Conservation (phyloP, 2,797 vertebrate species). For the Sparidentex hasta region DNA sequence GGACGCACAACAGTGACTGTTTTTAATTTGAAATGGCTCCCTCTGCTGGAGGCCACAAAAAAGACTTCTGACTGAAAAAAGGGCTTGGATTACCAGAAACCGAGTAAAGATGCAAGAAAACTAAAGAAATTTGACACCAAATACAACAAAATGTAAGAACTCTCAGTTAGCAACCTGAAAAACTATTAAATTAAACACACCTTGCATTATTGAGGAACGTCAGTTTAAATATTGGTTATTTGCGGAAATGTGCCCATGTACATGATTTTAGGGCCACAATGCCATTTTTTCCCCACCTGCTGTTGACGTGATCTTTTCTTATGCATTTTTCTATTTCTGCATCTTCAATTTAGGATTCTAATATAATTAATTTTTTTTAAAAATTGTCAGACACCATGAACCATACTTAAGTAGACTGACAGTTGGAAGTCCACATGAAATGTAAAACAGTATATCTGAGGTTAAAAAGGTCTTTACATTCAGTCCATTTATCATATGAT, state of each 20-base stretch:
- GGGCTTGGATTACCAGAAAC: no score
- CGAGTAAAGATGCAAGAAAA: not conserved
- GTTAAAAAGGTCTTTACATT: not conserved
- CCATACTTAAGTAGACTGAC: not conserved
- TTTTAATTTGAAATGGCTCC: constrained; percentile 28
- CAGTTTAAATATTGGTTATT: not conserved
- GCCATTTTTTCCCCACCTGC: not conserved
- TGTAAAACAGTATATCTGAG: no score
- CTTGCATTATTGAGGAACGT: not conserved
- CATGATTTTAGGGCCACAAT: no score
- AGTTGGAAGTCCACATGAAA: no score
- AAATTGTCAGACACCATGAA: not conserved
- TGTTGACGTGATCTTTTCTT: not conserved
- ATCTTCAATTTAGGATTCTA: not conserved
- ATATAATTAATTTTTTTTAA: no score
- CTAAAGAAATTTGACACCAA: not conserved
- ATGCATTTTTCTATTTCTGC: not conserved
- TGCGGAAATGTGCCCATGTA: not conserved
- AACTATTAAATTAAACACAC: not conserved
- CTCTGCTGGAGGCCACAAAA: constrained; percentile 44
- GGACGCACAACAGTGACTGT: constrained; percentile 18
- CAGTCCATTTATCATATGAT: not conserved
- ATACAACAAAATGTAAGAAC: no score
- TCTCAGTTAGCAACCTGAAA: no score
- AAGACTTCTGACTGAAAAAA: not conserved